phyloP scores from a whole-genome alignment of 23 tunicate species.

The Oikopleura dioica region DNA sequence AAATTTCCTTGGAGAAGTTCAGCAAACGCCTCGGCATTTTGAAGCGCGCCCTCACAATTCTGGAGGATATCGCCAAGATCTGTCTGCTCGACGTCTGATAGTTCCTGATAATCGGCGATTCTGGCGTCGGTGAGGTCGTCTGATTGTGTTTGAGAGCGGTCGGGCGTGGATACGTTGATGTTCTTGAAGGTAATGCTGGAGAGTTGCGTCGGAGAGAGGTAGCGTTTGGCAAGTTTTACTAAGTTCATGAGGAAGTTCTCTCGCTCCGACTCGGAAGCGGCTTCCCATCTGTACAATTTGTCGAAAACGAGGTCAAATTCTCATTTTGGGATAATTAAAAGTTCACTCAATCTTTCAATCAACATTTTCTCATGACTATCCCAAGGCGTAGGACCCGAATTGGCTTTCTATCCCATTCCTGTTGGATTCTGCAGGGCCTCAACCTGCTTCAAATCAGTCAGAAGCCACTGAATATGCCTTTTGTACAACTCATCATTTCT shows the following conservation, averaged over 20 bases:
- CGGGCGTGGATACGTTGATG: background rate
- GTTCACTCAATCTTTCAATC: too few species aligned
- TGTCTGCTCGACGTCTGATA: constrained; percentile 52
- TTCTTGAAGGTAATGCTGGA: background rate
- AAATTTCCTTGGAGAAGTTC: constrained; percentile 34
- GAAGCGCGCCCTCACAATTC: constrained; percentile 69
- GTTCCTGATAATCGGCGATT: constrained; percentile 18
- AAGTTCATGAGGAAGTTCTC: constrained; percentile 20
- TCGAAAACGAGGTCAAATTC: constrained; percentile 88
- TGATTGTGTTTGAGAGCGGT: background rate
- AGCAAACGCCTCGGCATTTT: constrained; percentile 66
- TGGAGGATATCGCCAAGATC: constrained; percentile 62
- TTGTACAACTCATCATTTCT: constrained; percentile 64
- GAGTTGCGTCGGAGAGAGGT: background rate
- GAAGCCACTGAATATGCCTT: constrained; percentile 61
- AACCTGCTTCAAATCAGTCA: too few species aligned
- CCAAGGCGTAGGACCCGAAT: too few species aligned
- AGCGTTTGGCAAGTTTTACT: background rate
- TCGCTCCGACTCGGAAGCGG: constrained; percentile 53
- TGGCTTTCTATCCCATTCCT: too few species aligned
- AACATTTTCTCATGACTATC: too few species aligned
- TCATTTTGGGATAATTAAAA: too few species aligned
- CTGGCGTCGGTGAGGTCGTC: background rate
- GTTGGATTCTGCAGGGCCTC: too few species aligned
- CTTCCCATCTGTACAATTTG: constrained; percentile 67